phyloP scores from a whole-genome alignment of 2,888 invertebrate species.

The Eupithecia subfuscata region DNA sequence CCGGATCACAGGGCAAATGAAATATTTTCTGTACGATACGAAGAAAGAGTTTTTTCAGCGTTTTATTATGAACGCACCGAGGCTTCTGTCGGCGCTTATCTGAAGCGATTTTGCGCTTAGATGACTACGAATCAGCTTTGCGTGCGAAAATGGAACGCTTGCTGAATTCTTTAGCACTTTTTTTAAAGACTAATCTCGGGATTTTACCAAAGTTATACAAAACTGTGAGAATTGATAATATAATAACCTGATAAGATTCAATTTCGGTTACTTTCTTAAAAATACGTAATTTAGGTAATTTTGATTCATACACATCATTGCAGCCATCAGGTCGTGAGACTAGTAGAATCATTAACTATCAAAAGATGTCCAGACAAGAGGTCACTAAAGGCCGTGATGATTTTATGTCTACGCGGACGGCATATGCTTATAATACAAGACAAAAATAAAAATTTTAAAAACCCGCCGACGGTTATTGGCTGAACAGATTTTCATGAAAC shows the following conservation, averaged over 20 bases:
- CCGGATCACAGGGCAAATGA: slow-evolving; percentile 68
- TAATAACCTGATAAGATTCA: neutral
- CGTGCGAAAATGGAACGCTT: slow-evolving; percentile 44
- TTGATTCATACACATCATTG: too few relatives aligned
- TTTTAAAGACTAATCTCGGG: slow-evolving; percentile 12
- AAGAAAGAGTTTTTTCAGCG: slow-evolving; percentile 51
- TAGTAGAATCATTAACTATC: too few relatives aligned
- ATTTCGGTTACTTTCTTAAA: neutral
- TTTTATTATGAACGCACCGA: slow-evolving; percentile 63
- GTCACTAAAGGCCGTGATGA: neutral
- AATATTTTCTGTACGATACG: slow-evolving; percentile 65
- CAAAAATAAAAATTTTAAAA: neutral
- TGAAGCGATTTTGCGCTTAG: slow-evolving; percentile 55
- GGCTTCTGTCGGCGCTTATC: slow-evolving; percentile 60
- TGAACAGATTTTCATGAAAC: too few relatives aligned
- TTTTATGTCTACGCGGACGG: neutral
- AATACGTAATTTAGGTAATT: too few relatives aligned
- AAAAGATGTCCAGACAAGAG: too few relatives aligned
- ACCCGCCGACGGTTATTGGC: too few relatives aligned
- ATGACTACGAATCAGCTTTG: slow-evolving; percentile 54
- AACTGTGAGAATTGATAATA: neutral
- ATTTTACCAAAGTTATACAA: neutral
- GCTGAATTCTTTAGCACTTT: slow-evolving; percentile 38
- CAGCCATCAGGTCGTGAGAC: too few relatives aligned
- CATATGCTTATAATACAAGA: neutral